Base-by-base conservation (phyloP, 2,113 vertebrate species). In the Oenanthe melanoleuca region DNA sequence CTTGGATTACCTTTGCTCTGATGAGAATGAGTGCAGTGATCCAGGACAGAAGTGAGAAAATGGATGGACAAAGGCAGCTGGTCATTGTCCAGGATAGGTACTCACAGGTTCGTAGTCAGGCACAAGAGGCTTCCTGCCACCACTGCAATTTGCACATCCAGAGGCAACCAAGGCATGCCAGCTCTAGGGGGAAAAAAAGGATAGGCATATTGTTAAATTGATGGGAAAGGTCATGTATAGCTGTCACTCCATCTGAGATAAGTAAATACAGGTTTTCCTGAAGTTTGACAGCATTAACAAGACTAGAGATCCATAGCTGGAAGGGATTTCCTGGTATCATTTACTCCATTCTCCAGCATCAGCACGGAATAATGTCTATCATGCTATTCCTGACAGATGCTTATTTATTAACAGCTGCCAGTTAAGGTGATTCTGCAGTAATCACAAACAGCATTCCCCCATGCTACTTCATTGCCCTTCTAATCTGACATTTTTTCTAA, bases 241-340 rank as follows among this genome's bases (percentile, higher is more conserved):
- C 55, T 94, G 80, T 59, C 82, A 92, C 24, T 71, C 34, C 49
- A 69, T 29, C 67, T 59, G 24, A 82, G 47, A 31, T 50, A 81
- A 85, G 44, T 63, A 95, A 91, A 89, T 52, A 89, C 13, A 79
- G 13, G 19, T 60, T 86, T 75, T 91, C 69, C 65, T 86, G 60
- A 74, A 71, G 80, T 93, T 60, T 92, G 77, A 92, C 72, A 92
- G 86, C 67, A 78, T 77, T 73, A 86, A 69, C 9, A 55, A 81
- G 65, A 74, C 75, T 23, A 40, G 52, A 89, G 28, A 55, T 72
- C 57, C 69, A 45, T 45, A 82, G 74, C 88, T 95, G 63, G 57
- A 93, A 94, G 73, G 53, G 50, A 80, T 94, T 93, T 84, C 59
- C 61, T 79, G 26, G 19, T 64, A 67, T 71, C 6, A 59, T 73